Base-by-base conservation (phyloP, 2,113 vertebrate species). In the Albula goreensis region DNA sequence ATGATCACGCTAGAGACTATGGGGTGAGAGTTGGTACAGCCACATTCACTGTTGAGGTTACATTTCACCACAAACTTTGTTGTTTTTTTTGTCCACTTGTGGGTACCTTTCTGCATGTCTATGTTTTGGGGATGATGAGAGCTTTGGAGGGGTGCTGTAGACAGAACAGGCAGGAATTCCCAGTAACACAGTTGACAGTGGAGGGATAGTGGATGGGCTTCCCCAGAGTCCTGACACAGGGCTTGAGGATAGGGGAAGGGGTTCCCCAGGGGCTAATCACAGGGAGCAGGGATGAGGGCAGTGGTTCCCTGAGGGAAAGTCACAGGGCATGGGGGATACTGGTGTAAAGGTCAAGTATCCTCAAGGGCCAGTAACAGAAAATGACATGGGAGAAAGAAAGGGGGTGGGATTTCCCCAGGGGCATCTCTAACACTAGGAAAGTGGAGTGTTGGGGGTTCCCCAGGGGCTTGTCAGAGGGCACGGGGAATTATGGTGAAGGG, bases 401-500 rank as follows among this genome's bases (percentile, higher is more conserved):
- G 51, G 12, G 15, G 8, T 12, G 49, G 80, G 66, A 41, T 15
- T 60, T 60, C 11, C 56, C 56, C 31, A 41, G 31, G 31, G 31
- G 31, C 31, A 41, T 41, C 31, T 41, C 31, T 41, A 41, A 41
- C 31, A 41, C 31, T 41, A 41, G 31, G 31, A 41, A 41, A 41
- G 31, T 41, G 31, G 31, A 41, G 31, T 41, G 31, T 41, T 41
- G 31, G 31, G 31, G 31, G 31, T 41, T 41, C 60, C 60, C 60
- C 60, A 22, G 19, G 63, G 79, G 86, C 53, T 0, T 56, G 88
- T 99, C 96, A 99, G 90, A 99, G 97, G 0, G 96, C 94, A 11
- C 98, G 92, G 66, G 98, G 98, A 78, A 99, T 98, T 92, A 99
- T 97, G 92, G 98, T 99, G 88, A 99, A 99, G 86, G 98, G 98